Conservation (phyloP, 2,888 invertebrate species). For the Nebria brevicollis region DNA sequence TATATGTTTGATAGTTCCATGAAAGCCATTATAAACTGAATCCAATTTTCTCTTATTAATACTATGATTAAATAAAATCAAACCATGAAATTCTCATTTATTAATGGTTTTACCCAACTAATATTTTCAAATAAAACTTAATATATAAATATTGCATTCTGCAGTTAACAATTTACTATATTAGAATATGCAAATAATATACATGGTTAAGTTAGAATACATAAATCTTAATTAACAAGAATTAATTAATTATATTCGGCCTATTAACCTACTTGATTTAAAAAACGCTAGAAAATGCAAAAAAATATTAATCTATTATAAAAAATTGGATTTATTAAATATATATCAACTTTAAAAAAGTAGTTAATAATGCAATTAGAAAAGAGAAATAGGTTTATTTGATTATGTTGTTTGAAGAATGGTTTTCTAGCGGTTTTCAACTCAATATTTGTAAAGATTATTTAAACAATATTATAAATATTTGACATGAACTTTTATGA, state of each 20-base stretch:
- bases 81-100: no score
- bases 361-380: not conserved
- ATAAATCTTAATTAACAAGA: slow-evolving; percentile 18
- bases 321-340: not conserved
- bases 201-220: not conserved
- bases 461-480: not conserved
- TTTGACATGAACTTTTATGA: not conserved
- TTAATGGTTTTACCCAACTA: no score
- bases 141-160: not conserved
- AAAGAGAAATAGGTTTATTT: not conserved
- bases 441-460: no score
- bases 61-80: no score
- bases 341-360: not conserved
- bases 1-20: no score
- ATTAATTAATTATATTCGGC: not conserved
- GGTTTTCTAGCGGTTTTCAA: not conserved
- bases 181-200: not conserved
- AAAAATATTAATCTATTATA: not conserved
- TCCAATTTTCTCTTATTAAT: no score
- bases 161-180: not conserved
- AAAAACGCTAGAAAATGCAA: not conserved
- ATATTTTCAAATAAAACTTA: not conserved
- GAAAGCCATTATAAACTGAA: no score
- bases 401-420: not conserved
- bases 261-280: slow-evolving; percentile 7